Evolutionary conservation across 2,113 vertebrate genomes (phyloP).

Genomic region (Lichenostomus cassidix): DNA sequence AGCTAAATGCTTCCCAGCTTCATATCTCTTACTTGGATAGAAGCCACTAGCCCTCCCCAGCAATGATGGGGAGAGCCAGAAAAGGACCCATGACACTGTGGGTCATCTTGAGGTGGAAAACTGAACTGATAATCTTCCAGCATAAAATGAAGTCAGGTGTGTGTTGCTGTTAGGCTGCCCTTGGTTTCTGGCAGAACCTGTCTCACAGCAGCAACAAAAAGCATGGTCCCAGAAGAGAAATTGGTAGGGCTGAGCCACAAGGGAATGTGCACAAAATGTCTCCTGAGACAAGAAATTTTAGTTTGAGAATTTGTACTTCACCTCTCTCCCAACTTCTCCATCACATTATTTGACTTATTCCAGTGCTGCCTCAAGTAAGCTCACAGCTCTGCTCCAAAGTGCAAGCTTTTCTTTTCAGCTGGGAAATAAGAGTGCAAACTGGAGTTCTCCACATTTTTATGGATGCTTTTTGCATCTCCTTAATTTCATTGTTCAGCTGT

Average conservation of each 20-base stretch:
- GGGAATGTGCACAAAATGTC: neutral
- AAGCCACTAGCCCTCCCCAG: neutral
- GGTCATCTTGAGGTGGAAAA: neutral
- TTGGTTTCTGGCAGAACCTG: neutral
- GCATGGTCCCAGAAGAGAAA: neutral
- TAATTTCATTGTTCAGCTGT: neutral
- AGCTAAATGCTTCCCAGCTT: neutral
- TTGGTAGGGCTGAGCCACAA: neutral
- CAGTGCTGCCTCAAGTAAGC: neutral
- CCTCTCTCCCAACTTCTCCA: neutral
- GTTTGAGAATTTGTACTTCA: neutral
- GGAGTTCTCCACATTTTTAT: neutral
- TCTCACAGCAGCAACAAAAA: neutral
- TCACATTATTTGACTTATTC: neutral
- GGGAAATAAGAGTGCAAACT: neutral
- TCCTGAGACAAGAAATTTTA: neutral
- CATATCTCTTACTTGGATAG: neutral
- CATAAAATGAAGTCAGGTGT: neutral
- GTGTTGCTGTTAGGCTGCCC: neutral
- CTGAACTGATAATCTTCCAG: neutral
- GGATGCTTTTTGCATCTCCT: neutral
- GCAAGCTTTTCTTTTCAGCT: neutral
- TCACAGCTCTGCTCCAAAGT: neutral
- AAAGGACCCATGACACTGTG: neutral
- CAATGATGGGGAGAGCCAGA: neutral